Evolutionary conservation across 2,113 vertebrate genomes (phyloP).

Genomic region (Heterochromis multidens): DNA sequence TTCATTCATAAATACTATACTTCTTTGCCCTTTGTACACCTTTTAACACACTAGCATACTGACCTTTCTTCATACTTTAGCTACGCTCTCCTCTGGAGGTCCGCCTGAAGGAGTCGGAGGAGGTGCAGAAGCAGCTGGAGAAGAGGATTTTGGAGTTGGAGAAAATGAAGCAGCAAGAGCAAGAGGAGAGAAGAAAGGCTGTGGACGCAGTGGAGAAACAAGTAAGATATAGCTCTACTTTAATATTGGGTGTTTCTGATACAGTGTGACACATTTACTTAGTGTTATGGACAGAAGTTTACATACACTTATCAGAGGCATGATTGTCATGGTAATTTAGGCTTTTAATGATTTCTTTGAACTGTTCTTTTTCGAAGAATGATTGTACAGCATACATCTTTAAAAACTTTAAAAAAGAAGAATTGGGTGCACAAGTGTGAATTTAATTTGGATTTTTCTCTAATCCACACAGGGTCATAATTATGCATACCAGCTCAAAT

Average conservation of each 20-base stretch:
- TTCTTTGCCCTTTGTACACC: background rate
- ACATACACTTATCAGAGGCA: background rate
- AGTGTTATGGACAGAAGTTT: background rate
- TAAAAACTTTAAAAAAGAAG: background rate
- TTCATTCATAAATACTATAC: background rate
- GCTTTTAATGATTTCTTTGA: background rate
- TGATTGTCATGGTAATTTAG: background rate
- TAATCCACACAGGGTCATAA: too few species aligned
- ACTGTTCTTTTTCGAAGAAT: background rate
- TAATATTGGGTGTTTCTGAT: background rate
- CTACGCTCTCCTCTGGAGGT: conserved; percentile 80
- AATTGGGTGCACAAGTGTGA: too few species aligned
- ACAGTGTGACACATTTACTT: background rate
- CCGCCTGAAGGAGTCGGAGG: conserved; percentile 85
- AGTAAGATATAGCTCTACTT: conserved; percentile 55
- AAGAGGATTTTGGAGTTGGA: conserved; percentile 88
- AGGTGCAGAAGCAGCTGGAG: conserved; percentile 89
- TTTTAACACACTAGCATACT: background rate
- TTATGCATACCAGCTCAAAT: too few species aligned
- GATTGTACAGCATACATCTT: background rate
- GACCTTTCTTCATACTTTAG: background rate
- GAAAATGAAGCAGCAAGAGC: conserved; percentile 85
- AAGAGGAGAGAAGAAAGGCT: conserved; percentile 86
- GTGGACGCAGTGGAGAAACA: conserved; percentile 87
- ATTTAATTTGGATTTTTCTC: too few species aligned